A percentile compares a stretch with the other conserved stretches of the same genome.
phyloP scores from a whole-genome alignment of 2,888 invertebrate genomes.

The Drosophila nigricruria region DNA sequence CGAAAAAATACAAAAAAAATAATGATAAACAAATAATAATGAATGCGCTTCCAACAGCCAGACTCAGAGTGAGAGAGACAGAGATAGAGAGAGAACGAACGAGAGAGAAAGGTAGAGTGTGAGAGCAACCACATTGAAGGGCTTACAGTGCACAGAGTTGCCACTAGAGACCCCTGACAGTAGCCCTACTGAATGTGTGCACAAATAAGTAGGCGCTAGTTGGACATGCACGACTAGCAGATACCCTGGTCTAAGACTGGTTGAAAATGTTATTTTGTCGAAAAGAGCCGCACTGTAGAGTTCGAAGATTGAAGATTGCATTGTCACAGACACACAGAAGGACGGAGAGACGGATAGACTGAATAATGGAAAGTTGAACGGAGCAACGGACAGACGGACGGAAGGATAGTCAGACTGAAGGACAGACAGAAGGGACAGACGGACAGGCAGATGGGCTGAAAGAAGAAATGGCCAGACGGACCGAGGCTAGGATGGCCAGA shows the following conservation, averaged over 20 bases:
- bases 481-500: background rate
- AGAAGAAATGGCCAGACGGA: too few relatives aligned
- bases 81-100: background rate
- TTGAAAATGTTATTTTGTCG: background rate
- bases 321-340: too few relatives aligned
- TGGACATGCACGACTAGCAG: slow-evolving; percentile 1
- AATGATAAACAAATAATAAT: slow-evolving; percentile 39
- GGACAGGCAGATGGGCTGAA: background rate
- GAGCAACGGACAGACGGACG: background rate
- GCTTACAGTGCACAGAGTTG: background rate
- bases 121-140: slow-evolving; percentile 4
- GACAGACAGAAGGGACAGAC: background rate
- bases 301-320: too few relatives aligned
- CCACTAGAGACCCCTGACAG: background rate
- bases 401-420: background rate
- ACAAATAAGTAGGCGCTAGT: background rate
- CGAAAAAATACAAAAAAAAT: slow-evolving; percentile 46
- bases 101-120: background rate
- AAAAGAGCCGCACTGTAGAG: too few relatives aligned
- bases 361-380: too few relatives aligned
- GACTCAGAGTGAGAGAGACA: background rate
- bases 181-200: background rate
- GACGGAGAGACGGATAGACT: too few relatives aligned
- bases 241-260: background rate
- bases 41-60: slow-evolving; percentile 23